These are phyloP conservation scores for Synergus gifuensis DNA, from an alignment of 2,888 invertebrate species.

Conservation along the genomic window DNA sequence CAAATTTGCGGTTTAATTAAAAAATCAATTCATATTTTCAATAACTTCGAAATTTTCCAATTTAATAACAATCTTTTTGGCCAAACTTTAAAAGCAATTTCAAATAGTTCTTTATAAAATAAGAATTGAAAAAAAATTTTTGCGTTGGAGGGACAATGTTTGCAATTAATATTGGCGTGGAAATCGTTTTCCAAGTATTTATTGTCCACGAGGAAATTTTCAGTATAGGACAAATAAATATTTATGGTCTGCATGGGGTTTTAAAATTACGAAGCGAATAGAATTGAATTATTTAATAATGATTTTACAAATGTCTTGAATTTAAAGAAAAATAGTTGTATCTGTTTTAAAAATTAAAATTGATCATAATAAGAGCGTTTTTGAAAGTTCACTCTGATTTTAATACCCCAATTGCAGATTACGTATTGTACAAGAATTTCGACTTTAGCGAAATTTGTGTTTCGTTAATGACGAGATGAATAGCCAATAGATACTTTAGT, in stretches of 20 bases:
- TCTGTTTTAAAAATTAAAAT: background rate
- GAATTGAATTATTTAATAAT: background rate
- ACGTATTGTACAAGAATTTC: conserved; percentile 18
- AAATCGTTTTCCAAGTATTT: conserved; percentile 39
- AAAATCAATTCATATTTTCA: background rate
- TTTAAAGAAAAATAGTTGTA: too few species aligned
- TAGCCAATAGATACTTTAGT: conserved; percentile 58
- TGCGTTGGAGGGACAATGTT: conserved; percentile 25
- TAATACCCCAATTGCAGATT: conserved; percentile 18
- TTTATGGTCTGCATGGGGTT: conserved; percentile 20
- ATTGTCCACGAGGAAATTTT: conserved; percentile 40
- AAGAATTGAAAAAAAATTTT: background rate
- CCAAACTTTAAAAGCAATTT: background rate
- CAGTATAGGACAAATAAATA: conserved; percentile 49
- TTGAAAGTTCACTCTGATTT: background rate
- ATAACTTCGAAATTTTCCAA: conserved; percentile 9
- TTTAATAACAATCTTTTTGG: conserved; percentile 31
- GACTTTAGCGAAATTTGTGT: conserved; percentile 35
- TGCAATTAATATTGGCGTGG: conserved; percentile 18
- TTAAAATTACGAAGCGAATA: background rate
- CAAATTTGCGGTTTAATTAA: background rate
- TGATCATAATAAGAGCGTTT: background rate
- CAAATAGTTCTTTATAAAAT: background rate
- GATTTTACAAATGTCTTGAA: too few species aligned
- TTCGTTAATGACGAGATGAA: conserved; percentile 44